These are phyloP conservation scores for Campoletis raptor DNA, from an alignment of 2,888 invertebrate genomes.

Conservation along the genomic window DNA sequence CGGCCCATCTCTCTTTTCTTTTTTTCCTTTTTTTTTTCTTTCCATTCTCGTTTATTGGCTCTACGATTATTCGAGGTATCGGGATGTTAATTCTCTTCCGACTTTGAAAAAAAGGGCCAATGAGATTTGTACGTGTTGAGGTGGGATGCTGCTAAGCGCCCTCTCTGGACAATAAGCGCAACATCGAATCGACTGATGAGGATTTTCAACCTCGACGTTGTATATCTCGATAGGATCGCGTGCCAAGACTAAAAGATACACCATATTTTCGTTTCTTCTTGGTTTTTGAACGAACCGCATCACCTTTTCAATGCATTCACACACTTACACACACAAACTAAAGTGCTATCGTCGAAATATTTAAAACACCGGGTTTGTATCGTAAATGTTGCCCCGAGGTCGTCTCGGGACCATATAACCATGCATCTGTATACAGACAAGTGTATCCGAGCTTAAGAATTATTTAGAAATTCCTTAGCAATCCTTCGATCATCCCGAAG, in stretches of 20 bases:
- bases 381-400: conserved; percentile 63
- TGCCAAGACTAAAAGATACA: conserved; percentile 54
- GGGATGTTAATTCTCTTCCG: conserved; percentile 35
- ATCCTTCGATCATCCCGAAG: conserved; percentile 6
- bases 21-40: conserved; percentile 9
- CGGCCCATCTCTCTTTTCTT: background rate
- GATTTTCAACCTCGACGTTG: background rate
- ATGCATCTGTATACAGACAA: conserved; percentile 39
- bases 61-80: conserved; percentile 46
- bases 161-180: conserved; percentile 25
- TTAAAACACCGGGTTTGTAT: conserved; percentile 63
- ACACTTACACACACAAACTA: background rate
- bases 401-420: conserved; percentile 60
- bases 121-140: background rate
- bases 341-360: conserved; percentile 63
- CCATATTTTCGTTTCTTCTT: conserved; percentile 24
- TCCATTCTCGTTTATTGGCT: conserved; percentile 45
- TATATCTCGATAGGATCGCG: conserved; percentile 70
- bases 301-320: conserved; percentile 27
- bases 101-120: background rate
- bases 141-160: background rate
- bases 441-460: conserved; percentile 27
- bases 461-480: conserved; percentile 54
- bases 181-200: conserved; percentile 1
- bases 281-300: conserved; percentile 32